Evolutionary conservation across 2,888 invertebrate genomes (phyloP), one percentile per base, ranked within the genome.

Genomic region (Spisula subtruncata): DNA sequence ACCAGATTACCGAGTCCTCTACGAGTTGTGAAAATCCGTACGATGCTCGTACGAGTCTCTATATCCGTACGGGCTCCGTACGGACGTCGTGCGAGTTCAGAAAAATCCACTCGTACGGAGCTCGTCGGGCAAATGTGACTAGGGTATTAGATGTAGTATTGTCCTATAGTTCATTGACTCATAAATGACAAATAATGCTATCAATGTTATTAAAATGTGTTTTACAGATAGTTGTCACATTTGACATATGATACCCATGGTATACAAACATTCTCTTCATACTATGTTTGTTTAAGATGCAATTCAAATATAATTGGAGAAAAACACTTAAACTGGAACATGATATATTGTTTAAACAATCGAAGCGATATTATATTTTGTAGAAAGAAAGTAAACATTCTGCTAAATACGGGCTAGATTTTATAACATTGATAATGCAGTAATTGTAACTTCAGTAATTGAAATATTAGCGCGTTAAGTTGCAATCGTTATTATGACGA

Each of bases 231-330:
- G 25, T 25, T 66, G n/a, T n/a, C 60, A 66, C 20, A 25, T 66
- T 20, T 25, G 4, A 41, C 41, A 8, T 66, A 25, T 66, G 12
- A 25, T 66, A 66, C n/a, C 60, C 60, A 25, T 66, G 25, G n/a
- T 66, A 12, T 66, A 25, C 12, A 32, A 16, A 75, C 29, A 35
- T 35, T 1, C 16, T 0, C n/a, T n/a, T n/a, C n/a, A n/a, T n/a
- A n/a, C 18, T 75, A 0, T 75, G 32, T 75, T 75, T 75, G 18
- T 75, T 32, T 75, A 75, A 32, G 75, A 35, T 35, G 35, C 75
- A 75, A 75, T 75, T 75, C 75, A 75, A 75, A 75, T 32, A 75
- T 75, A 75, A 75, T 75, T 75, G 75, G 75, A 75, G 75, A 14
- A 12, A 75, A 75, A 75, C 75, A 75, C 75, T 75, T 75, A 29